Base-by-base conservation (phyloP, 1,140 invertebrate species). In the Conopomorpha cramerella region DNA sequence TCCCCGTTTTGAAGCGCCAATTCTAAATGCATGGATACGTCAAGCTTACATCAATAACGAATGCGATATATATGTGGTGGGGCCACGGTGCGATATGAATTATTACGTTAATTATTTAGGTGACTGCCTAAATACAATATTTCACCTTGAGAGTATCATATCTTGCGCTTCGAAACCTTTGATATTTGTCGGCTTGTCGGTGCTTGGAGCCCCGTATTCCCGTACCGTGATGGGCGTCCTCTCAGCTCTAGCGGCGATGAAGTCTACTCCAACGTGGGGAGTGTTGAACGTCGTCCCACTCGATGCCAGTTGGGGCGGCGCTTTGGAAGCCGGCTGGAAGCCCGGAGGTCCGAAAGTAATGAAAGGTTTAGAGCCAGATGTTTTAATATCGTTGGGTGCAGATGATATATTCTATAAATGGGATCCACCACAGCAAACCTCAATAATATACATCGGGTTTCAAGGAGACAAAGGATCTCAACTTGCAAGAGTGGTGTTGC, bases 401-500 rank as follows among this genome's bases (percentile, higher is more conserved):
- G 72, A 77, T 36, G 50, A 63, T 3, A 46, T 71, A 30, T 70
- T 71, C 33, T 57, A 60, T 16, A 43, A 65, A 12, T 63, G 57
- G 46, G 23, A 27, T 2, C 54, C 55, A 3, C 45, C 52, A 8
- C 12, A 32, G 0, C 29, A 43, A 14, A 58, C 46, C 18, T 45
- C 36, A 7, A 36, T 74, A 2, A 57, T 74, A 36, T 77, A 77
- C 30, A 54, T 74, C 77, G 87, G 89, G 39, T 87, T 87, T 65
- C 89, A 90, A 77, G 89, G 89, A 12, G 89, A 92, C 56, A 61
- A 55, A 23, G 88, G 88, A 31, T 84, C 88, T n/a, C 74, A 82
- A 46, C 78, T 83, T 36, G 88, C 89, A n/a, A 84, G 88, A 60
- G 71, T 86, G 11, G 72, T 91, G 43, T 63, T 91, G n/a, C 89